Base-by-base conservation (phyloP, 30 jellyfish, hydroid and myxozoan genomes). In the Mastigias papua region DNA sequence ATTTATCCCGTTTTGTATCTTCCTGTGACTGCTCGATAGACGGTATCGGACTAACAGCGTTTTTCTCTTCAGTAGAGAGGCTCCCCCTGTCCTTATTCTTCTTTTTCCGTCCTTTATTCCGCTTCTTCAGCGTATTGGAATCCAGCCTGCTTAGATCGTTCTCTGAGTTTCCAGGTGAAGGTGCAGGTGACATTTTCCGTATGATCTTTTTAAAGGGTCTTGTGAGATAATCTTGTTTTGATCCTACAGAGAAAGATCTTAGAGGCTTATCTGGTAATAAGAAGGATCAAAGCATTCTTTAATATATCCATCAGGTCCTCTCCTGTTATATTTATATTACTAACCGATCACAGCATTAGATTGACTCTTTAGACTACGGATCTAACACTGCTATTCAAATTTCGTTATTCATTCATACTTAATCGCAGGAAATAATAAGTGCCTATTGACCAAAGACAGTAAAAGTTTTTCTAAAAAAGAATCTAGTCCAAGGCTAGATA, bases 121-220 rank as follows among this genome's bases (percentile, higher is more conserved):
- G 70, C 83, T 63, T 82, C 49, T 67, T 78, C 76, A 70, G 19
- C 13, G 86, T 79, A 26, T 68, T 66, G 20, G 91, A 29, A 25
- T 86, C 93, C 13, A 73, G 78, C 23, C 69, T 88, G 76, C 92
- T 90, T 48, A 75, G 93, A 34, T 94, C 99, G 83, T 58, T 84
- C 22, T 95, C 99, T 0, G 98, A 89, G 85, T 95, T 95, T 0
- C 86, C 97, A 1, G 99, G 99, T 0, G 99, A 95, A 2, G 99
- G 99, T 10, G 90, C 93, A 1, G 99, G 99, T 35, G 99, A 82
- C 94, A 95, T 85, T 35, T 84, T 84, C 51, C 89, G 82, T 0
- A 82, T 82, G 37, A 90, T 82, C 66, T 81, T 90, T 49, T 70
- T 76, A 0, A 90, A 25, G 26, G 70, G 90, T 22, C 85, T 78